phyloP scores from a whole-genome alignment of 2,797 vertebrate genomes.

The Argyrosomus regius region DNA sequence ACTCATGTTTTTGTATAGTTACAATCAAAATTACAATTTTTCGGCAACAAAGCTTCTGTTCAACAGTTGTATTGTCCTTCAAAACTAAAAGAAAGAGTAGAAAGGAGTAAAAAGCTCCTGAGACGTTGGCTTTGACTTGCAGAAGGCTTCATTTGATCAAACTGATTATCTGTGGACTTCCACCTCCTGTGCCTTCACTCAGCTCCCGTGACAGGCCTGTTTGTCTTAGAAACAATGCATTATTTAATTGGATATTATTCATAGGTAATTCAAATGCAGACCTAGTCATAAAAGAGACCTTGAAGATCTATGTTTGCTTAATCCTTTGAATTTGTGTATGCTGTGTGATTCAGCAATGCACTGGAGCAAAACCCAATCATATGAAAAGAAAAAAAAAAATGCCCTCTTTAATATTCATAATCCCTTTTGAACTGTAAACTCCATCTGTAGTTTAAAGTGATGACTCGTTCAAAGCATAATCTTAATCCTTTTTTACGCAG shows the following conservation, averaged over 20 bases:
- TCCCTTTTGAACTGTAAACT: conserved; percentile 86
- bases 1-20: no score
- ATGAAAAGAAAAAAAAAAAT: conserved; percentile 71
- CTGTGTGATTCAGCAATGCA: conserved; percentile 74
- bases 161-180: conserved; percentile 53
- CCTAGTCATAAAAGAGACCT: conserved; percentile 75
- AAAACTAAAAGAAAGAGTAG: conserved; percentile 17
- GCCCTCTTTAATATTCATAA: conserved; percentile 86
- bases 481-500: conserved; percentile 85
- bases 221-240: conserved; percentile 77
- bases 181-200: conserved; percentile 47
- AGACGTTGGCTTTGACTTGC: conserved; percentile 45
- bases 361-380: conserved; percentile 82
- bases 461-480: conserved; percentile 85
- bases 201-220: conserved; percentile 53
- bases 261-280: conserved; percentile 76
- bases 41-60: conserved; percentile 22
- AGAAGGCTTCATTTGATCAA: conserved; percentile 33
- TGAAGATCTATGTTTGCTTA: conserved; percentile 79
- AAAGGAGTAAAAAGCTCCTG: conserved; percentile 27
- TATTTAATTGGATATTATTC: conserved; percentile 83
- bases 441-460: conserved; percentile 87
- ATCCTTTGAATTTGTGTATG: conserved; percentile 80
- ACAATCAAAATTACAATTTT: no score
- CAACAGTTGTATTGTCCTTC: conserved; percentile 19